These are phyloP conservation scores for Hypomecis atomaria DNA, from an alignment of 2,888 invertebrate species.

Conservation along the genomic window DNA sequence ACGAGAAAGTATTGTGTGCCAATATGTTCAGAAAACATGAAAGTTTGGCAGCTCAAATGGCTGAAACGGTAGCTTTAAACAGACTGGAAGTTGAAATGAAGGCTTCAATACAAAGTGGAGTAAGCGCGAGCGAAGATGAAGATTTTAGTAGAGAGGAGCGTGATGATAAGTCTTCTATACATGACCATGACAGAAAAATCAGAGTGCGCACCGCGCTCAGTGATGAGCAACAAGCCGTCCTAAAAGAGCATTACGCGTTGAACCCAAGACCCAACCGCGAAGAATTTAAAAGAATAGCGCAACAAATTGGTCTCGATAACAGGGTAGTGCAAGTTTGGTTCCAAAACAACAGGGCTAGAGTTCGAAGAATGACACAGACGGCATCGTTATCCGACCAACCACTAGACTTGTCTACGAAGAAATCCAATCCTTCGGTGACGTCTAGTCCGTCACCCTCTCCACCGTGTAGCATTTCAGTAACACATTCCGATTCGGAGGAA, in stretches of 20 bases:
- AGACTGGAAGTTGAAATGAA: constrained; percentile 79
- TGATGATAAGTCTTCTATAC: constrained; percentile 82
- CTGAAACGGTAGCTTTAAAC: constrained; percentile 86
- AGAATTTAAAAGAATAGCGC: constrained; percentile 95
- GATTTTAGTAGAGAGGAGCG: constrained; percentile 79
- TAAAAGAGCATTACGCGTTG: constrained; percentile 94
- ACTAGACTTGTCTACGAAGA: constrained; percentile 95
- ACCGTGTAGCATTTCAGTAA: constrained; percentile 85
- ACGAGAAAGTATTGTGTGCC: constrained; percentile 88
- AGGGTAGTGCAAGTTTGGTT: constrained; percentile 98
- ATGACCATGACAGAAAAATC: constrained; percentile 90
- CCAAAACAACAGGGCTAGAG: constrained; percentile 96
- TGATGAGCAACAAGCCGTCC: constrained; percentile 95
- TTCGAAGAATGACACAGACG: constrained; percentile 87
- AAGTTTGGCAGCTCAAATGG: constrained; percentile 91
- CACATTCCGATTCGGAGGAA: constrained; percentile 87
- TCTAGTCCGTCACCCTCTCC: constrained; percentile 87
- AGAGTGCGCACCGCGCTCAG: constrained; percentile 97
- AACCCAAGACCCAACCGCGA: constrained; percentile 98
- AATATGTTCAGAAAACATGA: constrained; percentile 86
- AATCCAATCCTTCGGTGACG: constrained; percentile 82
- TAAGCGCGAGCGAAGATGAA: constrained; percentile 87
- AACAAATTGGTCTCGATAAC: constrained; percentile 89
- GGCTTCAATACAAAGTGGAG: constrained; percentile 78
- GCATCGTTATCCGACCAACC: constrained; percentile 88